Base-by-base conservation (phyloP, 2,797 vertebrate species). In the Alca torda region DNA sequence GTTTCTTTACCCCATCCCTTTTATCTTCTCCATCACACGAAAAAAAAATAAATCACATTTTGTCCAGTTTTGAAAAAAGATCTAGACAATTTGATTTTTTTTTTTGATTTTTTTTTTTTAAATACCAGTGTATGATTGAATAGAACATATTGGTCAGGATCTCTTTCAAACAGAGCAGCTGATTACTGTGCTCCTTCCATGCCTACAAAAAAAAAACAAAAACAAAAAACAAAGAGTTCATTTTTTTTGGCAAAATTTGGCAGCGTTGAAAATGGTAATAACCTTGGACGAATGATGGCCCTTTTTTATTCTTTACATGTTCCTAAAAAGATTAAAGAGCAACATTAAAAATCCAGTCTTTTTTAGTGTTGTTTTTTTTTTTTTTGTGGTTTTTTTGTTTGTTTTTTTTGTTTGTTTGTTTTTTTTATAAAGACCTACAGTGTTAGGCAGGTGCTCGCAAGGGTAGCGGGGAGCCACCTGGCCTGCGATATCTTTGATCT, bases 171-270 rank as follows among this genome's bases (percentile, higher is more conserved):
- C 13, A 81, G 88, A 91, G 95, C 87, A 76, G 91, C 56, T 70
- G 78, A 93, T 94, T 87, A 72, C 94, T 95, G 92, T 93, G 97
- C 98, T 98, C 97, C 97, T 98, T 97, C 98, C 75, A 87, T 45
- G 86, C 97, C 95, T 97, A 97, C 63, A 43, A 85, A 84, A 68
- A 84, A 48, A 87, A 82, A 65, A 80, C 26, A 31, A 46, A 56
- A 70, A 84, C 87, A 69, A 84, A 60, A 88, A 96, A 3, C 64
- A 43, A 45, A 97, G 97, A 96, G 95, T 93, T 96, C 95, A 16
- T 69, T 69, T 39, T 68, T 97, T 99, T 99, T 99, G 99, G 99
- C 98, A 99, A 99, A 98, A 97, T 98, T 98, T 99, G 98, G 98
- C 98, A 98, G 98, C 98, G 68, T 97, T 96, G 97, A 97, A 98